These are phyloP conservation scores for Zygothrica quintamaculata DNA, from an alignment of 2,888 invertebrate species.

Conservation along the genomic window DNA sequence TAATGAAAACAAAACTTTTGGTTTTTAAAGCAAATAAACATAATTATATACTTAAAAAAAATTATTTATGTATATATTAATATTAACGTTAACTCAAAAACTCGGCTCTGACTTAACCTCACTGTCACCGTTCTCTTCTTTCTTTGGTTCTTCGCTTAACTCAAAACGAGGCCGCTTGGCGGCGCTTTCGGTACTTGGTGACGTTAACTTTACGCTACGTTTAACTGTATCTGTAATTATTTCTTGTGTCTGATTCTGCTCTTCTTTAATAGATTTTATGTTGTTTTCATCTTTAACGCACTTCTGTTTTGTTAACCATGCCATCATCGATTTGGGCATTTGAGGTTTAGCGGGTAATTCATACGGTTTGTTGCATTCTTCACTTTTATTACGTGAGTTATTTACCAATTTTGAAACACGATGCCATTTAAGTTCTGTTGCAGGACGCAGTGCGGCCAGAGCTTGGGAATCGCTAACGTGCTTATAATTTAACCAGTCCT, in stretches of 20 bases:
- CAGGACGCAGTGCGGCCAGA: conserved; percentile 85
- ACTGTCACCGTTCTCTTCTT: conserved; percentile 1
- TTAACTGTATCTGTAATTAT: conserved; percentile 17
- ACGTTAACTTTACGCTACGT: conserved; percentile 27
- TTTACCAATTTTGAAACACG: conserved; percentile 90
- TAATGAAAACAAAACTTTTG: conserved; percentile 59
- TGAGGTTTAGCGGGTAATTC: conserved; percentile 58
- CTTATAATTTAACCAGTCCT: conserved; percentile 89
- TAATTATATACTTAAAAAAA: conserved; percentile 39
- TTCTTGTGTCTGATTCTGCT: conserved; percentile 25
- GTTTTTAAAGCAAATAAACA: conserved; percentile 73
- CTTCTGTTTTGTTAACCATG: conserved; percentile 76
- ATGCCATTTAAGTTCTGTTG: conserved; percentile 87
- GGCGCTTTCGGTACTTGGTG: conserved; percentile 31
- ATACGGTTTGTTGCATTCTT: conserved; percentile 86
- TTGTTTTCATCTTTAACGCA: conserved; percentile 41
- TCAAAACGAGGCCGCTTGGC: conserved; percentile 55
- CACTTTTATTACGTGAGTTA: conserved; percentile 89
- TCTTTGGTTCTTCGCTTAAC: conserved; percentile 5
- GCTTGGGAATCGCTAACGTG: conserved; percentile 85
- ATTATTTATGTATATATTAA: not conserved
- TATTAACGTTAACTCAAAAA: not conserved
- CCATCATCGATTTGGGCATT: conserved; percentile 72
- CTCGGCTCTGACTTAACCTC: conserved; percentile 28
- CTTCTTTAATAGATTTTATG: conserved; percentile 15